These are phyloP conservation scores for Cybosia mesomella DNA, from an alignment of 2,888 invertebrate genomes.

Conservation along the genomic window DNA sequence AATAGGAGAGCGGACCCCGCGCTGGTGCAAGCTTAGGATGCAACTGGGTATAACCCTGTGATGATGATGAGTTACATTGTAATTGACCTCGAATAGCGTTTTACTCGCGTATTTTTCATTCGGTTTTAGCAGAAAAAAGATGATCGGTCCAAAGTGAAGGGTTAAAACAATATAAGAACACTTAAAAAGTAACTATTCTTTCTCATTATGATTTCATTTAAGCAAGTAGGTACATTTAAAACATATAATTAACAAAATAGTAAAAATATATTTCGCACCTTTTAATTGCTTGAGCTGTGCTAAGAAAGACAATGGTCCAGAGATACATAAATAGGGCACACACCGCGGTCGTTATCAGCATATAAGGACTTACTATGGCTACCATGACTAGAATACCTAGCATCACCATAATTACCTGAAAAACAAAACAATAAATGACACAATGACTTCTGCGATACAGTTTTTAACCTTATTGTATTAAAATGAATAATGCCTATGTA, in stretches of 20 bases:
- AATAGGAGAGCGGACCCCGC: too few relatives aligned
- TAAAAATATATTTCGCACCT: conserved; percentile 63
- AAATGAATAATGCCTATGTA: conserved; percentile 36
- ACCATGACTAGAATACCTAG: conserved; percentile 91
- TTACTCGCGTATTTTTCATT: too few relatives aligned
- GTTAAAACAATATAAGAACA: too few relatives aligned
- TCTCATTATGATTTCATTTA: too few relatives aligned
- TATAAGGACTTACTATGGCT: conserved; percentile 90
- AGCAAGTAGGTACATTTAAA: too few relatives aligned
- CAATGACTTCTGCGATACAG: neutral
- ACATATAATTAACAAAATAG: neutral
- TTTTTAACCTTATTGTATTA: neutral
- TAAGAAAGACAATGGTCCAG: conserved; percentile 89
- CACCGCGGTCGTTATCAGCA: conserved; percentile 88
- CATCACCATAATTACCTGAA: conserved; percentile 90
- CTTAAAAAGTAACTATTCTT: too few relatives aligned
- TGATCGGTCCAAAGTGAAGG: too few relatives aligned
- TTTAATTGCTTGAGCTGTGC: conserved; percentile 91
- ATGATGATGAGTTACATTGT: too few relatives aligned
- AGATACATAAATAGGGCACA: conserved; percentile 89
- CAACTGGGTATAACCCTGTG: too few relatives aligned
- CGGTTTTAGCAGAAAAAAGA: too few relatives aligned
- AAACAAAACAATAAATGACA: conserved; percentile 1
- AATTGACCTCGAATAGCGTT: too few relatives aligned
- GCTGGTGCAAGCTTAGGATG: too few relatives aligned